These are phyloP conservation scores for Sebastes kiyomatsui DNA, from an alignment of 2,797 vertebrate species.

Conservation along the genomic window DNA sequence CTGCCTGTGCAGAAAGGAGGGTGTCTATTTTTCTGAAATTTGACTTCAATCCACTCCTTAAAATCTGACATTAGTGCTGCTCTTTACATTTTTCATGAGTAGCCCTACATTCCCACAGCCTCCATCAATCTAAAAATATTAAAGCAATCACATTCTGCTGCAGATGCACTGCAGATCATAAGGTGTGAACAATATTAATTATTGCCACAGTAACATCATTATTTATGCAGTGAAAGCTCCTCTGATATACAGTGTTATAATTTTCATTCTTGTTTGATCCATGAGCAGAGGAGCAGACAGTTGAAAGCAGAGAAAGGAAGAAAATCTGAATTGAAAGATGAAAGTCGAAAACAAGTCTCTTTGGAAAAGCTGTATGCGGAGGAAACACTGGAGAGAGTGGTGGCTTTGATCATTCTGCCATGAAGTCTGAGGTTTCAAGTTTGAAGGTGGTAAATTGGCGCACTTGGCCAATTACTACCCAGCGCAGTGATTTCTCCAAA, in stretches of 20 bases:
- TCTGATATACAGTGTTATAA: conserved; percentile 42
- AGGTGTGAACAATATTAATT: conserved; percentile 49
- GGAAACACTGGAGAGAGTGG: conserved; percentile 66
- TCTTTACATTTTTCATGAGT: not conserved
- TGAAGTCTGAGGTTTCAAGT: conserved; percentile 65
- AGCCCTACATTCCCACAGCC: not conserved
- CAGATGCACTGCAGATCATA: conserved; percentile 11
- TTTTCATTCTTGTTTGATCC: conserved; percentile 57
- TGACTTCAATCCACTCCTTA: not conserved
- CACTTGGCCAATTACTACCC: conserved; percentile 60
- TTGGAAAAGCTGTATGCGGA: conserved; percentile 54
- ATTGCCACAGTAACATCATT: conserved; percentile 45
- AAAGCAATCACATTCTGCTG: not conserved
- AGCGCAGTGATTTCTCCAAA: conserved; percentile 28
- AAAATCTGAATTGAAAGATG: conserved; percentile 68
- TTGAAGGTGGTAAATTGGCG: conserved; percentile 62
- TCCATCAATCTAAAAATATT: conserved; percentile 3
- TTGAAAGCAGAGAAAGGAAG: conserved; percentile 54
- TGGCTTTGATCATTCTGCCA: conserved; percentile 73
- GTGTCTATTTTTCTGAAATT: not conserved
- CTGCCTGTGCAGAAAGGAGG: not conserved
- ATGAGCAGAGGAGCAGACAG: conserved; percentile 45
- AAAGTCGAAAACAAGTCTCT: conserved; percentile 72
- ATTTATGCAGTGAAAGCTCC: conserved; percentile 58
- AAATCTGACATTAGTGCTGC: not conserved